A percentile compares a stretch with the other conserved stretches of the same genome.
Conservation (phyloP, 37 sponge, comb jelly and placozoan genomes). For the Spongia lamella region DNA sequence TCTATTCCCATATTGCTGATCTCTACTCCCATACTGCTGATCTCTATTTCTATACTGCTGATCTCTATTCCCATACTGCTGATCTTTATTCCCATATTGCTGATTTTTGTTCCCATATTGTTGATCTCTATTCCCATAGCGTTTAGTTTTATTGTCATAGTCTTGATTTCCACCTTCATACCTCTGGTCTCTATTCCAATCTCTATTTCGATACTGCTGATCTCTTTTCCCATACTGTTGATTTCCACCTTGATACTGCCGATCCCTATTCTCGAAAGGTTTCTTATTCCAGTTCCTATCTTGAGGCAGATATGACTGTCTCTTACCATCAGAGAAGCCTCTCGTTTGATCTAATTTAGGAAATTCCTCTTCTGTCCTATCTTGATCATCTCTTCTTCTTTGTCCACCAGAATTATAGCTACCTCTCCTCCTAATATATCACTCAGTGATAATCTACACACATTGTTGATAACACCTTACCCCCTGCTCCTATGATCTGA, state of each 20-base stretch:
- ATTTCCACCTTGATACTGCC: neutral
- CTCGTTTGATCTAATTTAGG: neutral
- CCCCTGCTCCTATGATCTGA: too few relatives aligned
- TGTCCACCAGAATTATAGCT: too few relatives aligned
- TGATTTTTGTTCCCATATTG: neutral
- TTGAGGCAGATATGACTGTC: neutral
- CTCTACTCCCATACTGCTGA: neutral
- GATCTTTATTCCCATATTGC: neutral
- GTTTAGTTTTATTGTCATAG: neutral
- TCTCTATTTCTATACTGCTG: neutral
- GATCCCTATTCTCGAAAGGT: neutral
- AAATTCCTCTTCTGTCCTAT: neutral
- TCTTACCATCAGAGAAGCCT: neutral
- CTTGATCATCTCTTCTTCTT: neutral
- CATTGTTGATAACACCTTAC: too few relatives aligned
- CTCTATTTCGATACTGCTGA: neutral
- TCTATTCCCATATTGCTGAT: neutral
- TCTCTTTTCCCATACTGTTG: neutral
- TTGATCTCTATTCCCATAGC: neutral
- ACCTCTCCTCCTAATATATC: too few relatives aligned
- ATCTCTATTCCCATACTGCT: slow-evolving; percentile 2
- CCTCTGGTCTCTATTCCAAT: neutral
- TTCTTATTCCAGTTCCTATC: neutral
- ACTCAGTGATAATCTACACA: too few relatives aligned
- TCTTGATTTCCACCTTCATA: neutral